These are phyloP conservation scores for Tinamus major DNA, from an alignment of 2,797 vertebrate species.

Conservation along the genomic window DNA sequence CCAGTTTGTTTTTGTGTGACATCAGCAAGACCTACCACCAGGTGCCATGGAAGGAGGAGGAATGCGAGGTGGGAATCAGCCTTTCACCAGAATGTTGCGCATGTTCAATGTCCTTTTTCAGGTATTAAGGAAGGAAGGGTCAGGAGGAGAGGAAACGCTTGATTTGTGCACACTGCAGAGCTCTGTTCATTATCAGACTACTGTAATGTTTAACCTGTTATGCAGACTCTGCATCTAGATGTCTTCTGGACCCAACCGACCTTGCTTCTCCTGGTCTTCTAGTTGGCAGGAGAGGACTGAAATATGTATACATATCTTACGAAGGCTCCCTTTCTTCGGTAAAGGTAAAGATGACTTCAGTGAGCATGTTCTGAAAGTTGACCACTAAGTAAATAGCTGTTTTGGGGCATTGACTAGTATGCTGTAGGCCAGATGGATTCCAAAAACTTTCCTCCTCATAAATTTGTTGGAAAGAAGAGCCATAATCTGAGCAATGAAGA, in stretches of 20 bases:
- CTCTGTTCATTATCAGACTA: rapidly evolving
- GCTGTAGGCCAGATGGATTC: background rate
- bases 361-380: background rate
- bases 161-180: rapidly evolving
- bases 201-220: background rate
- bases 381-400: background rate
- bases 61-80: background rate
- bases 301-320: background rate
- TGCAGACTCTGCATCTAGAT: background rate
- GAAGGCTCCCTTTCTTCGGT: background rate
- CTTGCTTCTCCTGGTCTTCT: background rate
- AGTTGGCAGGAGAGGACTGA: background rate
- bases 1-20: background rate
- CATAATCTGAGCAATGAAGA: background rate
- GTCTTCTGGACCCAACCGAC: background rate
- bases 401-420: rapidly evolving
- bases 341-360: background rate
- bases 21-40: background rate
- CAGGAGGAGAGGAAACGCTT: background rate
- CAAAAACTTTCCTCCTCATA: background rate
- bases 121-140: background rate
- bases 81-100: rapidly evolving
- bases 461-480: background rate
- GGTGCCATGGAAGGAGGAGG: background rate
- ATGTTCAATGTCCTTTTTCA: rapidly evolving